Evolutionary conservation across 2,888 invertebrate genomes (phyloP), one percentile per base, ranked within the genome.

Genomic region (Aporophyla lueneburgensis): DNA sequence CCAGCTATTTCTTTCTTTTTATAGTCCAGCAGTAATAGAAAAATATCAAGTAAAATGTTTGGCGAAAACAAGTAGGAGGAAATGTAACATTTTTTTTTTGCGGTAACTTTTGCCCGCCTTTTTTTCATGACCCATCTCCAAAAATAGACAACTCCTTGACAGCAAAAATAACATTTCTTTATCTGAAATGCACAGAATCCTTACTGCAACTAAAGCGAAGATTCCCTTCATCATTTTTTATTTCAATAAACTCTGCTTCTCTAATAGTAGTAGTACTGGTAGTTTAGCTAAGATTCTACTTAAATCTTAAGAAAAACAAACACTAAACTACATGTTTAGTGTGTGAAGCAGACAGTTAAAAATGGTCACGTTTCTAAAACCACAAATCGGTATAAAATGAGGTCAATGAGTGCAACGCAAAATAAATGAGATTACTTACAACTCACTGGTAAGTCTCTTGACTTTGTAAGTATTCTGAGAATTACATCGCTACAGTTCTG

Each of bases 291-390:
- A 53, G 58, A 66, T 1, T 5, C 0, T 33, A 16, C 19, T 53
- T 53, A 9, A 79, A 54, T 40, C 21, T 7, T 21, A 33, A 51
- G 43, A 68, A 51, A 76, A 81, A 62, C 58, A 46, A 73, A 62
- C 40, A 61, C 27, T 77, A 70, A 73, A 59, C 84, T 84, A 80
- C 73, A 59, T 77, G 27, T 81, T 83, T 81, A 85, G 63, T 67
- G 77, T 83, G 81, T 83, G 83, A 70, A 81, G 77, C 63, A 72
- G 73, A 85, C 85, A 73, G 77, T 81, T 81, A 51, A 78, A 78
- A 71, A 80, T 69, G 69, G 71, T 84, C 75, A 84, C 82, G 74
- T 84, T 80, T 83, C 85, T 73, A 85, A 86, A 86, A 86, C 80
- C 85, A 78, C 86, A 74, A 74, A 83, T 80, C 62, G 71, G 72